Base-by-base conservation (phyloP, 2,113 vertebrate genomes). In the Strix uralensis region DNA sequence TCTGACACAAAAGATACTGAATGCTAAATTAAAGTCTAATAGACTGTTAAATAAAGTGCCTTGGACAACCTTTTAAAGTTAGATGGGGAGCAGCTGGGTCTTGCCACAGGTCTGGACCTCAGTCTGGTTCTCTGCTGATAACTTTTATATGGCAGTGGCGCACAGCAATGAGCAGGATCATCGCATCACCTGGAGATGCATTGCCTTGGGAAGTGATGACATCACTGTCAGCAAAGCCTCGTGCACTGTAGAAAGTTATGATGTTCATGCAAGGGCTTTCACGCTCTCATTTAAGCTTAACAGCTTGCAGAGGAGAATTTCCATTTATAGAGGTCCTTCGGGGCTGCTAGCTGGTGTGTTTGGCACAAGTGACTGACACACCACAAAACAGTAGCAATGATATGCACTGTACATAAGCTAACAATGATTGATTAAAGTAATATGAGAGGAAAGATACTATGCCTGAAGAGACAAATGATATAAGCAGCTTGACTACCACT, bases 371-470 rank as follows among this genome's bases (percentile, higher is more conserved):
- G 94, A 97, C 69, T 95, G 91, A 98, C 91, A 92, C 34, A 52
- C 44, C 86, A 79, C 88, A 93, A 94, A 94, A 96, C 52, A 87
- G 71, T 18, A 95, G 32, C 18, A 15, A 75, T 96, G 81, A 94
- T 96, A 94, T 90, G 70, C 38, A 61, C 51, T 95, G n/a, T 46
- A 88, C 62, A 91, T 85, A 96, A 70, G 55, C 20, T 79, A 94
- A 87, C 25, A 46, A 83, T 82, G 92, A 97, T 87, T 96, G 92
- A 96, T 97, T 94, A 92, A 85, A 96, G 89, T 92, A 92, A 96
- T 92, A 88, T 86, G 74, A 71, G 27, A 95, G n/a, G 69, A 80
- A 97, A 83, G 52, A 72, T 69, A 89, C 54, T 62, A 75, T 92
- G 55, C 94, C 61, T 94, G 66, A 95, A 95, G 88, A 96, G 84